Conservation (phyloP, 2,113 vertebrate species). For the Notiomystis cincta region DNA sequence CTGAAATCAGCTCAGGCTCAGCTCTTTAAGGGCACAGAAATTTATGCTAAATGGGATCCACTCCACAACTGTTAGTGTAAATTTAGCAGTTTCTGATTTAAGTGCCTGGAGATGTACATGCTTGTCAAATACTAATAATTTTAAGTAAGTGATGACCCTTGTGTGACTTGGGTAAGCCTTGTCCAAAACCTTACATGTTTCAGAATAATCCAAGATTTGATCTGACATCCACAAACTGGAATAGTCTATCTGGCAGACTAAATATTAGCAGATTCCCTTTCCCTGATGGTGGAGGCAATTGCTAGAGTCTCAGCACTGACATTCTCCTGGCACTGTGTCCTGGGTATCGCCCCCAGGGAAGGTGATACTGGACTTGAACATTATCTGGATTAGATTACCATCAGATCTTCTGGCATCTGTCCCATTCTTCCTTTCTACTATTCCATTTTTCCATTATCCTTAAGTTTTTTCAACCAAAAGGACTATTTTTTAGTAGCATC, state of each 20-base stretch:
- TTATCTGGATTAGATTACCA: slow-evolving; percentile 30
- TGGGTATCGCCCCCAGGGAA: neutral
- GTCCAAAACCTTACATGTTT: neutral
- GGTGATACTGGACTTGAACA: neutral
- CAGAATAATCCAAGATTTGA: slow-evolving; percentile 5
- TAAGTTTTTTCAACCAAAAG: neutral
- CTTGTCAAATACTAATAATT: slow-evolving; percentile 34
- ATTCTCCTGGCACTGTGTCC: slow-evolving; percentile 21
- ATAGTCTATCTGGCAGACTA: slow-evolving; percentile 54
- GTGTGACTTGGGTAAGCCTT: neutral
- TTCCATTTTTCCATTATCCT: neutral
- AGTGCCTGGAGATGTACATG: neutral
- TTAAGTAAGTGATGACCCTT: slow-evolving; percentile 17
- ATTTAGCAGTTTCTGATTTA: slow-evolving; percentile 6
- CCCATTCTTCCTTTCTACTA: neutral
- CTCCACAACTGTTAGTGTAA: neutral
- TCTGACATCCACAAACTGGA: slow-evolving; percentile 42
- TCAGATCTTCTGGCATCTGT: neutral
- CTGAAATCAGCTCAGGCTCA: neutral
- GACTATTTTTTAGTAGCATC: neutral
- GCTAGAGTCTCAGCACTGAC: neutral
- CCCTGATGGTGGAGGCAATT: neutral
- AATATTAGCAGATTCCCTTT: slow-evolving; percentile 64
- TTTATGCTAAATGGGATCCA: neutral
- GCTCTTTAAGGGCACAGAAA: neutral